Base-by-base conservation (phyloP, 2,797 vertebrate genomes). In the Danionella dracula region DNA sequence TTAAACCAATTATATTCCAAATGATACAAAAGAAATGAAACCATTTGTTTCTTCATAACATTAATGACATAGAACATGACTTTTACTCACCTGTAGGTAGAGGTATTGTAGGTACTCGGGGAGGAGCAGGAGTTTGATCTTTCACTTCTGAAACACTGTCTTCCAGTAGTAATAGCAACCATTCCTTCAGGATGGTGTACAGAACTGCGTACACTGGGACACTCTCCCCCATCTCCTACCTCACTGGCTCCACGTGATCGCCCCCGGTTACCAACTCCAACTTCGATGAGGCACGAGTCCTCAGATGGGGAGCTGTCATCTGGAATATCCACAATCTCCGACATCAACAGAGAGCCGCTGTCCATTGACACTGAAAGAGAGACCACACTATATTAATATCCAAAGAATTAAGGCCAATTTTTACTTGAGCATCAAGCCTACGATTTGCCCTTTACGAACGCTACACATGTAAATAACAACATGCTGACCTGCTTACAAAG, bases 301-400 rank as follows among this genome's bases (percentile, higher is more conserved):
- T 99, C 96, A 0, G 96, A 98, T 0, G 94, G 95, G 62, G 95
- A 98, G 59, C 93, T 97, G 81, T 97, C 95, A 3, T 94, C 95
- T 0, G 95, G 90, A 75, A 97, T 92, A 85, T 94, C 94, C 58
- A 96, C 89, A 32, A 95, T 94, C 83, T 95, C 94, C 0, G 93
- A 96, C 90, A 97, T 93, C 73, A 94, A 79, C 76, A 98, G 85
- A 61, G 93, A 96, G 11, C 91, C 93, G 15, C 94, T 97, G 86
- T 96, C 95, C 92, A 96, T 93, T 55, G 95, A 98, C 38, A 93
- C 94, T 92, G 79, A 68, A 38, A 68, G 42, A 44, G 12, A 48
- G 50, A 29, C 11, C 19, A 59, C n/a, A 51, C 19, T 63, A 58
- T 59, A 35, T 42, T 20, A 35, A 67, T 37, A 42, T 40, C 23